Evolutionary conservation across 2,888 invertebrate genomes (phyloP), one percentile per base, ranked within the genome.

Genomic region (Macrosoma leucophasiata): DNA sequence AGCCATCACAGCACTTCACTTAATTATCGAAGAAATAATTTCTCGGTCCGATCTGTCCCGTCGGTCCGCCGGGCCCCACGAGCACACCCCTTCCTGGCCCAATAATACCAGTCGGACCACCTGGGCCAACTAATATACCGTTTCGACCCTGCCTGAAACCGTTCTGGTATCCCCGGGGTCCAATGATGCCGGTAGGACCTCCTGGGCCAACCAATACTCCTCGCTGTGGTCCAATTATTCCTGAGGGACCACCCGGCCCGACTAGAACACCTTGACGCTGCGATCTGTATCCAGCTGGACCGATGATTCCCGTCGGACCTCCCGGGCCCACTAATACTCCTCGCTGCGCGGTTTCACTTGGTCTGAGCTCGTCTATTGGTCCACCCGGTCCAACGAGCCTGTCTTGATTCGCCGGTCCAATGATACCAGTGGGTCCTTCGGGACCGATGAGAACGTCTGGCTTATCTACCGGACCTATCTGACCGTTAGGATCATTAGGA

Each of bases 21-120:
- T 53, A 84, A 67, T 58, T 67, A 62, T 86, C 85, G 31, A 84
- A 87, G 42, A 45, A 43, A 12, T 55, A 68, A 38, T 56, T 49
- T 24, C 58, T 57, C 1, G 76, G 72, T 3, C 82, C 73, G 34
- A 74, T 64, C 7, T 50, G 50, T 2, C 77, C 79, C 0, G 71
- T 70, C 12, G 78, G 78, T 1, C 81, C 81, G 0, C 84, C 85
- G 1, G 87, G 86, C 1, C 87, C 87, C 3, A 79, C 79, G 9
- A 87, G 53, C n/a, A 87, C 55, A 10, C 39, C 28, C 67, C 84
- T 52, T 6, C 52, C 52, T 27, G 55, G 50, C 14, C 50, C 55
- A 7, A 52, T 50, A 8, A 47, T 31, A 2, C 56, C 54, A 4
- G 52, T 52, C 4, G 87, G 85, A 17, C 87, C 87, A 1, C 68